Percentiles rank a stretch among this genome's conserved stretches.
Conservation (phyloP, 2,113 vertebrate genomes). For the Gadus chalcogrammus region DNA sequence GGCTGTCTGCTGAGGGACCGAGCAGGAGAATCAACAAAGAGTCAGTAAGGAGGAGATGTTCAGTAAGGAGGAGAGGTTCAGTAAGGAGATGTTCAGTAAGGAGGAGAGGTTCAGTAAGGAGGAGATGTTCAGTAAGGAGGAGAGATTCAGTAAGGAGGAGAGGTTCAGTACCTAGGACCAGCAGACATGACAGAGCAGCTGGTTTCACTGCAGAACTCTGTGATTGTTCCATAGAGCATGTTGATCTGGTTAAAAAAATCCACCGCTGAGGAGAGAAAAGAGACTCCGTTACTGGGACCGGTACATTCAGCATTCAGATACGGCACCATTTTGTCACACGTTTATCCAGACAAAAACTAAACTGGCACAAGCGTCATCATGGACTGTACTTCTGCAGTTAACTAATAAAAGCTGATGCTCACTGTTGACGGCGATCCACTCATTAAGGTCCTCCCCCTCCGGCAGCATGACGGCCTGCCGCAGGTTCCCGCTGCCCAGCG, state of each 20-base stretch:
- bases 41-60: too few relatives aligned
- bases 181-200: slow-evolving; percentile 95
- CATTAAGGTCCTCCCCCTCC: slow-evolving; percentile 94
- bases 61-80: too few relatives aligned
- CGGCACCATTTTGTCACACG: too few relatives aligned
- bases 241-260: slow-evolving; percentile 99
- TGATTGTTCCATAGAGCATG: slow-evolving; percentile 96
- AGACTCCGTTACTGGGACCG: neutral
- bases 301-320: too few relatives aligned
- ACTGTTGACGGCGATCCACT: slow-evolving; percentile 98
- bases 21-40: too few relatives aligned
- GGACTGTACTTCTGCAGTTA: too few relatives aligned
- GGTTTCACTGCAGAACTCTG: slow-evolving; percentile 92
- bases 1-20: too few relatives aligned
- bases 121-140: too few relatives aligned
- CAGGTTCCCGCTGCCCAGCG: slow-evolving; percentile 90
- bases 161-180: slow-evolving; percentile 80
- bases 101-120: too few relatives aligned
- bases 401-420: slow-evolving; percentile 49
- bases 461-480: slow-evolving; percentile 92
- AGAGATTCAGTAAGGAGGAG: neutral
- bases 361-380: too few relatives aligned
- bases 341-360: neutral
- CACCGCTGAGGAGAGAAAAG: slow-evolving; percentile 75
- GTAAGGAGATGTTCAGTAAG: too few relatives aligned